Evolutionary conservation across 2,888 invertebrate species (phyloP), one percentile per base, ranked within the genome.

Genomic region (Archaeoteleia sp.): DNA sequence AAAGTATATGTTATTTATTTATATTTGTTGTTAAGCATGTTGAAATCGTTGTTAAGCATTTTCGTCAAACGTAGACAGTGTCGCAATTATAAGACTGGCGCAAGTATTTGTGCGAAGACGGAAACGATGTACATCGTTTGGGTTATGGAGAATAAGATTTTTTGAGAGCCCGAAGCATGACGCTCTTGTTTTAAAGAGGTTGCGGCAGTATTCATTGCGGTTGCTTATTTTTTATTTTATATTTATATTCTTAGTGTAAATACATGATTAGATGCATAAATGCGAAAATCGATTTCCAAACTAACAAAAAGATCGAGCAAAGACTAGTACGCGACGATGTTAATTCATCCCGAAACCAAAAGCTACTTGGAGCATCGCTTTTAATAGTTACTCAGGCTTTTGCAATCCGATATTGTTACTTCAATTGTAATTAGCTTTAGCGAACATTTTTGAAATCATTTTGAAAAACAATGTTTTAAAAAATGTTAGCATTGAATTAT

Each of bases 101-200:
- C 39, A 60, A 46, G 43, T 58, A 66, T 66, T 43, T 65, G 51
- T 48, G 53, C 39, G 40, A 35, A 13, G 15, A 39, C 53, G 35
- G 46, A 55, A 32, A 62, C 30, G 51, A 55, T 12, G 12, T 27
- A 53, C 12, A 42, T 58, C 32, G 42, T 45, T 57, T n/a, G 49
- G 32, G 43, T 60, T 34, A 10, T 46, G 12, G 25, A 53, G 46
- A 58, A 27, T 34, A 53, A 25, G 39, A 40, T 32, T 43, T 39
- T 62, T 35, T 25, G 45, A 57, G 30, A 51, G 45, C n/a, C 45
- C 51, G 35, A 66, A 48, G 27, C 25, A 67, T 45, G 15, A 67
- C 43, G 71, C 70, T 70, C 70, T 72, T 71, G 69, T 73, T 71
- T 71, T 70, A 71, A 72, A 72, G 67, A 75, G 70, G 68, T 71